Base-by-base conservation (phyloP, 2,888 invertebrate genomes). In the Prosapia bicincta region DNA sequence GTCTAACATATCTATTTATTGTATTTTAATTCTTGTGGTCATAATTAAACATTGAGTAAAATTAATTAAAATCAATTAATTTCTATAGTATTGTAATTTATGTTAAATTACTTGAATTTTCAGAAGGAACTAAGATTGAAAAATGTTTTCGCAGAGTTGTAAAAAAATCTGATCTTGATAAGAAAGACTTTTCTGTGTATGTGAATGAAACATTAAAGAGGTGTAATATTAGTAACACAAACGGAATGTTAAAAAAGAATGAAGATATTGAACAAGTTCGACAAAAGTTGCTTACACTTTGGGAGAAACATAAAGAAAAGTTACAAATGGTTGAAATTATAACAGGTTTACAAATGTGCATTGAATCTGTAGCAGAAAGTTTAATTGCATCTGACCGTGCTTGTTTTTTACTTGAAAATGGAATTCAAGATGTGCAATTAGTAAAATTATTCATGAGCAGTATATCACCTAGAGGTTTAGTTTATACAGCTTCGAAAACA, bases 271-370 rank as follows among this genome's bases (percentile, higher is more conserved):
- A 38, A 13, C 28, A 28, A 9, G 38, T 38, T 38, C 38, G 15
- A 2, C 5, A 13, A 38, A 38, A 38, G 15, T 38, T 38, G 38
- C 13, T 38, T 7, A 38, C 2, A 13, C 38, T 38, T 13, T 75
- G 70, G 75, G 38, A 30, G 1, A 32, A 71, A 28, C 75, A 71
- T 30, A n/a, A 32, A n/a, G 66, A 28, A 26, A 74, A 74, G 54
- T 28, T 54, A 25, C 13, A 23, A 26, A 38, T 67, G 26, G 67
- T 26, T 10, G 75, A 70, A 32, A 67, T 71, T 13, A 3, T 74
- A 25, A 75, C 71, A 38, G 71, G 32, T 7, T 70, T 70, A 15
- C 75, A 75, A 66, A 75, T 74, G 74, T 69, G 74, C 30, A 26
- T 74, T 10, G 74, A 74, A 30, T 38, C 74, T 7, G 74, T 74